Percentiles rank a stretch among this genome's conserved stretches.
These are phyloP conservation scores for Acanthurus lineatus DNA, from an alignment of 2,797 vertebrate genomes.

Conservation along the genomic window DNA sequence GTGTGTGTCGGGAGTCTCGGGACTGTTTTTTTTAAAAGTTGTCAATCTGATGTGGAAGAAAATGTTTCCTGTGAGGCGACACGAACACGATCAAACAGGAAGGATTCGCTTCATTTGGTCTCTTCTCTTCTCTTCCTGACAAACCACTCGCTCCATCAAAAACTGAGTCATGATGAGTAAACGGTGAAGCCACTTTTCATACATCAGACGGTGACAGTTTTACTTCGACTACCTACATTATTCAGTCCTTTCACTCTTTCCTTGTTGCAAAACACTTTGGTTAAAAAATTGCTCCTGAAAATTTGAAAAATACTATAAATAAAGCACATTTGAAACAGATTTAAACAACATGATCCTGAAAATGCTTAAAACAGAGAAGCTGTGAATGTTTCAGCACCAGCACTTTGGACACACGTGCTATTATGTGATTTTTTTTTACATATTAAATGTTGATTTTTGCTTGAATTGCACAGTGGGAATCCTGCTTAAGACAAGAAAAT, in stretches of 20 bases:
- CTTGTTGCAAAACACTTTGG: background rate
- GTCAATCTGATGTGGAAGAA: background rate
- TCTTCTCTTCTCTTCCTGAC: too few relatives aligned
- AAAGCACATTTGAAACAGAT: background rate
- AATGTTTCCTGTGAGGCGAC: background rate
- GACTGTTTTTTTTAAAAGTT: slow-evolving; percentile 1
- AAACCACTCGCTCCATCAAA: background rate
- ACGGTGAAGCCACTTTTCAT: background rate
- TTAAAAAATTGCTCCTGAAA: background rate
- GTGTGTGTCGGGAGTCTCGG: slow-evolving; percentile 4
- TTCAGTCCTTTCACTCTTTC: slow-evolving; percentile 5
- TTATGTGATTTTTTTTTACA: background rate
- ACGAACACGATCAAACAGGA: background rate
- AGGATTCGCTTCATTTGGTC: background rate
- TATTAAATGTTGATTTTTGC: background rate
- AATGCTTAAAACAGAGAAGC: background rate
- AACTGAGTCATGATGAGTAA: background rate
- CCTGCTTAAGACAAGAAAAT: background rate
- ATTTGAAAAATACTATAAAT: slow-evolving; percentile 5
- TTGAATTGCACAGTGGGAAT: background rate
- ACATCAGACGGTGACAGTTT: background rate
- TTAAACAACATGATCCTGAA: background rate
- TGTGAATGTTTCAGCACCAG: background rate
- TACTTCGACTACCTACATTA: background rate
- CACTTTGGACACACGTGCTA: background rate